Percentiles rank a stretch among this genome's conserved stretches.
Evolutionary conservation across 1,140 invertebrate genomes (phyloP).

Genomic region (Harpegnathos saltator): DNA sequence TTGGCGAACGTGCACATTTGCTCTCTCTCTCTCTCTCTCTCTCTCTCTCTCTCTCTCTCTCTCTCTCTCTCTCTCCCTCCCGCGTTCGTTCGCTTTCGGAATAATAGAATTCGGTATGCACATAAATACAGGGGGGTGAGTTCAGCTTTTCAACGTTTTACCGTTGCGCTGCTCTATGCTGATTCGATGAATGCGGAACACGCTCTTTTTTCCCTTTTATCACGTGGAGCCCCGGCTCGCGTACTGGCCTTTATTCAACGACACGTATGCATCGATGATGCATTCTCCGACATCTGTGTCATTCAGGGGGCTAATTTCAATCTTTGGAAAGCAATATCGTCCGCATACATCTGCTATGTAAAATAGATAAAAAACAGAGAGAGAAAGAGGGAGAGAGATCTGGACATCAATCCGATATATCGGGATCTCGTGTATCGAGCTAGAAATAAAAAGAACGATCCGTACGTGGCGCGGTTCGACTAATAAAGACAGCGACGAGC

Average conservation of each 20-base stretch:
- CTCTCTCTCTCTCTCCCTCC: no score
- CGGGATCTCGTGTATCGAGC: background rate
- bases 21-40: no score
- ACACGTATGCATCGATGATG: conserved; percentile 56
- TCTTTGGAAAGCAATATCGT: conserved; percentile 58
- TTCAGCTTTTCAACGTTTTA: conserved; percentile 56
- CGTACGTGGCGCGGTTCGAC: background rate
- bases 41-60: no score
- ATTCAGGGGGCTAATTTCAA: conserved; percentile 56
- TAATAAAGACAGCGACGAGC: background rate
- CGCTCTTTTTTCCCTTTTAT: conserved; percentile 26
- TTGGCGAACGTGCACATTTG: background rate
- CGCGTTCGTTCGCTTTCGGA: background rate
- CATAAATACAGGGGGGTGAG: conserved; percentile 3
- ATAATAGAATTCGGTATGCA: conserved; percentile 52
- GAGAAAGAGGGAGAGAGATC: no score
- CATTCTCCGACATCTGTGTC: conserved; percentile 56
- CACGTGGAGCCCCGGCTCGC: conserved; percentile 5
- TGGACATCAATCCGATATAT: conserved; percentile 22
- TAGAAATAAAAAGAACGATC: conserved; percentile 3
- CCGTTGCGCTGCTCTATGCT: conserved; percentile 42
- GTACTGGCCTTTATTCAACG: conserved; percentile 46
- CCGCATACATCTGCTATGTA: conserved; percentile 49
- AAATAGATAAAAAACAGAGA: conserved; percentile 41
- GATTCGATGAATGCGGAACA: conserved; percentile 60